A percentile compares a stretch with the other conserved stretches of the same genome.
Conservation (phyloP, 2,888 invertebrate species). For the Drosophila quinaria region DNA sequence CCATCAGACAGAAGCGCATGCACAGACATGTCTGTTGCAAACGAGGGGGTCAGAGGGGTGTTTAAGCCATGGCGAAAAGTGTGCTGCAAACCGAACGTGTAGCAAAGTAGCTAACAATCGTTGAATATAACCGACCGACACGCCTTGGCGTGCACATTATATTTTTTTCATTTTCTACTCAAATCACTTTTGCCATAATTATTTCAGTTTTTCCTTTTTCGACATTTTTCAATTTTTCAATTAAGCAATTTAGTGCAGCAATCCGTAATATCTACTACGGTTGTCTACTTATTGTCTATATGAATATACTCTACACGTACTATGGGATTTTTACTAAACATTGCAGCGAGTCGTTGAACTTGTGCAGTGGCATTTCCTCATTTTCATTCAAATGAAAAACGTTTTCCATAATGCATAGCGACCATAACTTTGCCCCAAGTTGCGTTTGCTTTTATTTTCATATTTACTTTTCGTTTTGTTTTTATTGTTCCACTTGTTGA, state of each 20-base stretch:
- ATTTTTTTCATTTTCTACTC: slow-evolving; percentile 41
- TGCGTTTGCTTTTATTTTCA: slow-evolving; percentile 33
- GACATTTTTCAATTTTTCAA: slow-evolving; percentile 68
- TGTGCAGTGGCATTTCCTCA: slow-evolving; percentile 67
- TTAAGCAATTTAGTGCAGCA: slow-evolving; percentile 70
- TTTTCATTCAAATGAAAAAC: slow-evolving; percentile 69
- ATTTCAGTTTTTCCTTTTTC: slow-evolving; percentile 48
- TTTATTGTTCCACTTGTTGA: slow-evolving; percentile 59
- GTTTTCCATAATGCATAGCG: slow-evolving; percentile 53
- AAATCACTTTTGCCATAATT: slow-evolving; percentile 71
- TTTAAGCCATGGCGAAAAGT: slow-evolving; percentile 40
- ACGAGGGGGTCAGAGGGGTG: not conserved
- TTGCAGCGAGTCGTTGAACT: slow-evolving; percentile 67
- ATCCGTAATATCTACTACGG: slow-evolving; percentile 26
- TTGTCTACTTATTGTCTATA: slow-evolving; percentile 6
- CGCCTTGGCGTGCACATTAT: slow-evolving; percentile 61
- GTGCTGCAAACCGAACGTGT: slow-evolving; percentile 24
- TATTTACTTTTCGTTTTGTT: slow-evolving; percentile 33
- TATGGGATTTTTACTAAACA: slow-evolving; percentile 16
- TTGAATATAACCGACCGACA: slow-evolving; percentile 33
- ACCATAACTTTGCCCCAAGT: slow-evolving; percentile 24
- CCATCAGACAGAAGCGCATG: slow-evolving; percentile 8
- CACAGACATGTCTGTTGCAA: slow-evolving; percentile 6
- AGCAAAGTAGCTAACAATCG: slow-evolving; percentile 30
- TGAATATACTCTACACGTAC: slow-evolving; percentile 1